Conservation (phyloP, 1,140 invertebrate genomes). For the Nasonia longicornis region DNA sequence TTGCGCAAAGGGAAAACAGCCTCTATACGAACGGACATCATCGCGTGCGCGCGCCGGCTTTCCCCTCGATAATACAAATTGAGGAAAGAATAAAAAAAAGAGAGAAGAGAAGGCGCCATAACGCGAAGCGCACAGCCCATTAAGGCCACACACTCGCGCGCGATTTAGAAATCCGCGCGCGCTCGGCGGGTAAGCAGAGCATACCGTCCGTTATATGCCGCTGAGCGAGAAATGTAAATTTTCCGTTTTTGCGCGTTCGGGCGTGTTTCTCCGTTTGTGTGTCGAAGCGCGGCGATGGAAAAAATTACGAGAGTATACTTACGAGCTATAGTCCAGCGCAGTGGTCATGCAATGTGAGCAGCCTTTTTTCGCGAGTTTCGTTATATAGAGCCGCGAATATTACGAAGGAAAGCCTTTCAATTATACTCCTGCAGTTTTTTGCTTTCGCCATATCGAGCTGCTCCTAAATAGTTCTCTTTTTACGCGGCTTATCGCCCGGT, state of each 20-base stretch:
- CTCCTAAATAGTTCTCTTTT: not conserved
- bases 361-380: not conserved
- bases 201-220: slow-evolving; percentile 48
- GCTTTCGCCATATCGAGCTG: not conserved
- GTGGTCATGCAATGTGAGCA: slow-evolving; percentile 26
- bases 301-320: slow-evolving; percentile 5
- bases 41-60: not conserved
- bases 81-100: not conserved
- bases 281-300: slow-evolving; percentile 3
- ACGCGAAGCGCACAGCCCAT: slow-evolving; percentile 44
- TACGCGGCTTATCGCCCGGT: not conserved
- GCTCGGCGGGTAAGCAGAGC: slow-evolving; percentile 54
- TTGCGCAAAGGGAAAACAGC: slow-evolving; percentile 5
- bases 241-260: slow-evolving; percentile 18
- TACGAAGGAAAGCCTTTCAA: not conserved
- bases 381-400: not conserved
- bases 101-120: slow-evolving; percentile 27
- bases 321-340: no score
- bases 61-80: slow-evolving; percentile 3
- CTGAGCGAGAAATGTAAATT: slow-evolving; percentile 43
- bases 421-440: not conserved
- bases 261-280: slow-evolving; percentile 8
- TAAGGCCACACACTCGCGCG: slow-evolving; percentile 51
- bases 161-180: slow-evolving; percentile 58
- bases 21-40: not conserved